Evolutionary conservation across 2,113 vertebrate species (phyloP).

Genomic region (Muntiacus muntjak): DNA sequence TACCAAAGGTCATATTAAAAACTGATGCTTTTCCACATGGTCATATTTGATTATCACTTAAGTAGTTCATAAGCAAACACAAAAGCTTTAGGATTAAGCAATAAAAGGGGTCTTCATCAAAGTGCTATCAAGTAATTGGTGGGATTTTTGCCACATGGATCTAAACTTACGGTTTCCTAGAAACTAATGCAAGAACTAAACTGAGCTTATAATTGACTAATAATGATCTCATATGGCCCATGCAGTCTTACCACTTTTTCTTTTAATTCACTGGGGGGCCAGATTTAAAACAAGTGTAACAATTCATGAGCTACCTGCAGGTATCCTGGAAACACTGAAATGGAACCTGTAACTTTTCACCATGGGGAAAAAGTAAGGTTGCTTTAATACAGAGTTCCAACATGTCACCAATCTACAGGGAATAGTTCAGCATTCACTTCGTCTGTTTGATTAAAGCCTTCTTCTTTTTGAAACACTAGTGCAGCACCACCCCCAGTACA

Average conservation of each 20-base stretch:
- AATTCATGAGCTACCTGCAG: conserved; percentile 59
- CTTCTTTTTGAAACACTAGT: conserved; percentile 40
- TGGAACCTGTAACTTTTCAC: conserved; percentile 61
- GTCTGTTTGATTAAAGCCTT: conserved; percentile 38
- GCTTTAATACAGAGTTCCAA: conserved; percentile 41
- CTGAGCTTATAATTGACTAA: conserved; percentile 40
- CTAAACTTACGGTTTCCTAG: not conserved
- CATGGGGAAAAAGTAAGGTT: conserved; percentile 42
- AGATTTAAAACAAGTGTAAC: conserved; percentile 34
- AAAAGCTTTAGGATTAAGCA: conserved; percentile 13
- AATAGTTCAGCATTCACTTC: conserved; percentile 33
- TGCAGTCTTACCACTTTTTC: not conserved
- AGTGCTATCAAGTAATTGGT: not conserved
- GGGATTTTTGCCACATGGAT: conserved; percentile 3
- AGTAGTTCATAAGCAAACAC: not conserved
- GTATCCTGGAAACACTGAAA: conserved; percentile 57
- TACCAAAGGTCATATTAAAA: conserved; percentile 18
- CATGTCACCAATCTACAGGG: conserved; percentile 24
- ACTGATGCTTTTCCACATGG: not conserved
- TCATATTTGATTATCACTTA: conserved; percentile 27
- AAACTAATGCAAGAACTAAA: conserved; percentile 23
- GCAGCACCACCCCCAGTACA: not conserved
- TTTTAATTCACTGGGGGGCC: conserved; percentile 19
- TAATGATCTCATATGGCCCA: conserved; percentile 22
- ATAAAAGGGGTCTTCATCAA: conserved; percentile 10